A percentile compares a stretch with the other conserved stretches of the same genome.
These are phyloP conservation scores for Eristalinus aeneus DNA, from an alignment of 2,888 invertebrate species.

Conservation along the genomic window DNA sequence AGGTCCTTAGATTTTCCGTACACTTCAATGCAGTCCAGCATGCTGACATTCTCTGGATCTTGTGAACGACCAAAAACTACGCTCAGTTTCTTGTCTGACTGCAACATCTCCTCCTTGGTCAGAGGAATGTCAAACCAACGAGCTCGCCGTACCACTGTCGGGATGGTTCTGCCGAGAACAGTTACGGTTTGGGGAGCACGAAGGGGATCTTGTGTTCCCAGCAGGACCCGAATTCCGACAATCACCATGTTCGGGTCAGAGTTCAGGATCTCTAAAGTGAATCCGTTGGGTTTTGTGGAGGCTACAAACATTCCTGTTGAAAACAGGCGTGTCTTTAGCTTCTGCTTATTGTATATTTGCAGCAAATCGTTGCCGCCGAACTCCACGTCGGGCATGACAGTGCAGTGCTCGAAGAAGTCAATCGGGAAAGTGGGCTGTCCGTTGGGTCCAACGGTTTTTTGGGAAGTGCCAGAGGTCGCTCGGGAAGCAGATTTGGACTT, in stretches of 20 bases:
- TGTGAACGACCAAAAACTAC: conserved; percentile 92
- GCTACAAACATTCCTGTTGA: conserved; percentile 93
- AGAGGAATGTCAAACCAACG: conserved; percentile 98
- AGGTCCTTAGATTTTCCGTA: conserved; percentile 97
- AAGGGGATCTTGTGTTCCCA: conserved; percentile 84
- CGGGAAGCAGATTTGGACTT: conserved; percentile 68
- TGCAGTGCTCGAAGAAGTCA: conserved; percentile 98
- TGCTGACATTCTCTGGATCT: conserved; percentile 93
- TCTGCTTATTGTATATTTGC: conserved; percentile 96
- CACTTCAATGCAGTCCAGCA: conserved; percentile 96
- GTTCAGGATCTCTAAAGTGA: conserved; percentile 93
- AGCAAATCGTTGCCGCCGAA: conserved; percentile 96
- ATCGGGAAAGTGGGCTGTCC: conserved; percentile 89
- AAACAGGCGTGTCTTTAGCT: conserved; percentile 90
- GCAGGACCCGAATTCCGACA: conserved; percentile 91
- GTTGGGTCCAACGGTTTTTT: conserved; percentile 80
- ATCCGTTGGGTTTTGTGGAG: conserved; percentile 94
- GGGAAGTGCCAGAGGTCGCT: conserved; percentile 75
- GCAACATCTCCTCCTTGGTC: conserved; percentile 95
- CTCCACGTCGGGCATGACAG: conserved; percentile 94
- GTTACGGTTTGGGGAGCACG: conserved; percentile 78
- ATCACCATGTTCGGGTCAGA: conserved; percentile 94
- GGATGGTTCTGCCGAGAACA: conserved; percentile 85
- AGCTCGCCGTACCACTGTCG: conserved; percentile 87
- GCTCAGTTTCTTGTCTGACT: conserved; percentile 94